Conservation (phyloP, 2,888 invertebrate genomes). For the Chironomus riparius region DNA sequence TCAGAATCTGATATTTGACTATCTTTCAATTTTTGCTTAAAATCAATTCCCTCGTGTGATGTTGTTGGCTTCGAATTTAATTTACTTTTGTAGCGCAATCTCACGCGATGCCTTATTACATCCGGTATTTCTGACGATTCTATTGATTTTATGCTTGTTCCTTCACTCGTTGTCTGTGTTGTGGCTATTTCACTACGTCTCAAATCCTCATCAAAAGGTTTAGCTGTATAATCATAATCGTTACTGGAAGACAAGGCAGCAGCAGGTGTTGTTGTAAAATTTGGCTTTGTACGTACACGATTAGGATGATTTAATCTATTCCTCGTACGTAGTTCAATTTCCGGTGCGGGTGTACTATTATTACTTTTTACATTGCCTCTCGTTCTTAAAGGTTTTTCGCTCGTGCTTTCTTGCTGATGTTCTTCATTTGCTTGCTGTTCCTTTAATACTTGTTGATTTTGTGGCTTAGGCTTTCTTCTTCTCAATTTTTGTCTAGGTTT, state of each 20-base stretch:
- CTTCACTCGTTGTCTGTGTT: neutral
- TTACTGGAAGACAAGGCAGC: neutral
- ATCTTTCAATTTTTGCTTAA: neutral
- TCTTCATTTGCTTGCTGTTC: neutral
- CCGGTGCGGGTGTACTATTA: neutral
- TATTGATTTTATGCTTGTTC: neutral
- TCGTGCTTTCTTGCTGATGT: neutral
- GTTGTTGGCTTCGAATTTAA: neutral
- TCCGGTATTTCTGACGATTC: neutral
- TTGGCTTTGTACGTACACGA: neutral
- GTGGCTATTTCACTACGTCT: neutral
- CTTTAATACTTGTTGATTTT: neutral
- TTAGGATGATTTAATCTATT: neutral
- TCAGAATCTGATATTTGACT: conserved; percentile 10
- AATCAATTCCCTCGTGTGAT: neutral
- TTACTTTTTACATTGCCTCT: neutral
- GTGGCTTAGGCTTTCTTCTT: conserved; percentile 18
- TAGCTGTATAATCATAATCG: conserved; percentile 11
- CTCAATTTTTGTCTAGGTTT: conserved; percentile 13
- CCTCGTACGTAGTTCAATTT: conserved; percentile 3
- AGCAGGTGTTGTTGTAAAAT: neutral
- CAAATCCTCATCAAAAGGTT: neutral
- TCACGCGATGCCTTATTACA: neutral
- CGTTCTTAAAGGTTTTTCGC: neutral
- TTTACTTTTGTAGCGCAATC: conserved; percentile 20